Evolutionary conservation across 2,113 vertebrate species (phyloP).

Genomic region (Phalacrocorax carbo): DNA sequence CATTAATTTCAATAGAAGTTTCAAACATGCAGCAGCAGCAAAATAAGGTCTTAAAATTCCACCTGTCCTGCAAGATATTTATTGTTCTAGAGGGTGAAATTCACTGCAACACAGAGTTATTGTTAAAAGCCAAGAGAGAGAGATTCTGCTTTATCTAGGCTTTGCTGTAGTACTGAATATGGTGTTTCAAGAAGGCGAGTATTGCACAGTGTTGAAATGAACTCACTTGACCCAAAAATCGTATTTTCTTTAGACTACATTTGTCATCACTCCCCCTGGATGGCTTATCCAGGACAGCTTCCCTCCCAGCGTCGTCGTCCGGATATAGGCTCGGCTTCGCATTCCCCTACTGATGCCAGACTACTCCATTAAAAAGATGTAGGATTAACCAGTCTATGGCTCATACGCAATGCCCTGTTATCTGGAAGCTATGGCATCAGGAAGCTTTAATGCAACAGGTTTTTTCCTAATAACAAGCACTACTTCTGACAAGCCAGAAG

Average conservation of each 20-base stretch:
- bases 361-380: not conserved
- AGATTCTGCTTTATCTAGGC: not conserved
- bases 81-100: conserved; percentile 10
- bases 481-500: not conserved
- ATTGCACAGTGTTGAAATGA: not conserved
- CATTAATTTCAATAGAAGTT: conserved; percentile 54
- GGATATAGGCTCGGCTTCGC: rapidly evolving
- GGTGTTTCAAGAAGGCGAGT: not conserved
- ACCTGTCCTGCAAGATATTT: conserved; percentile 32
- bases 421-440: not conserved
- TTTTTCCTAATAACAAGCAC: not conserved
- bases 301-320: not conserved
- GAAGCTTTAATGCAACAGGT: not conserved
- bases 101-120: not conserved
- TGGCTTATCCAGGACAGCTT: not conserved
- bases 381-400: not conserved
- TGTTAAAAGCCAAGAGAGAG: not conserved
- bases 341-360: not conserved
- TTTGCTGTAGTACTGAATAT: rapidly evolving
- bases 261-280: not conserved
- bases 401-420: not conserved
- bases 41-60: conserved; percentile 55
- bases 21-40: conserved; percentile 58
- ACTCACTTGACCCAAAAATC: not conserved
- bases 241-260: not conserved